Evolutionary conservation across 1,140 invertebrate species (phyloP), one percentile per base, ranked within the genome.

Genomic region (Leptopilina boulardi): DNA sequence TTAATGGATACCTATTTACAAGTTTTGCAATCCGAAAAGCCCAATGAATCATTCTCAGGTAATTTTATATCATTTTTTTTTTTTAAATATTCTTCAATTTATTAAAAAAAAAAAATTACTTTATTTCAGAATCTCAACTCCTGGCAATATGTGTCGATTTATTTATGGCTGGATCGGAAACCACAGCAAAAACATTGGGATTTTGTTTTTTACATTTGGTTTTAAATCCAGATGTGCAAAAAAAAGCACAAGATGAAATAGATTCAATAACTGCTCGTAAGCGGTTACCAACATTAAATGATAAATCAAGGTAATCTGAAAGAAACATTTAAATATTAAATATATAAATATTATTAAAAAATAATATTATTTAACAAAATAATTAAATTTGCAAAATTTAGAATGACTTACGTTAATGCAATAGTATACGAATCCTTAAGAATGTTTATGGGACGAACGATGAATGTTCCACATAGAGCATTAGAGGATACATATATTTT

Each of bases 1-100:
- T 94, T 97, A 18, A 97, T 98, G 93, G 96, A 98, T 82, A 94
- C 94, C 9, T 97, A 97, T 84, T 90, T 98, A 19, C 92, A 95
- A 82, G 92, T 93, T 77, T 87, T 95, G 70, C 90, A 92, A 71
- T 92, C 92, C 6, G 88, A 86, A 77, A 84, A 80, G 71, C 84
- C 30, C 59, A 74, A 85, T 47, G 81, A 85, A 30, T 86, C 87
- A 3, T 91, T 89, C 76, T 87, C 89, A 77, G 91, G 91, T 91
- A 82, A 76, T n/a, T n/a, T n/a, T n/a, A n/a, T n/a, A n/a, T n/a
- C n/a, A n/a, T n/a, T n/a, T n/a, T n/a, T n/a, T n/a, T n/a, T n/a
- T n/a, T n/a, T n/a, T n/a, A n/a, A n/a, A n/a, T n/a, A n/a, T n/a
- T n/a, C n/a, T n/a, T n/a, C n/a, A 66, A 30, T 34, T 34, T 4